Base-by-base conservation (phyloP, 2,888 invertebrate genomes). In the Stramonita haemastoma region DNA sequence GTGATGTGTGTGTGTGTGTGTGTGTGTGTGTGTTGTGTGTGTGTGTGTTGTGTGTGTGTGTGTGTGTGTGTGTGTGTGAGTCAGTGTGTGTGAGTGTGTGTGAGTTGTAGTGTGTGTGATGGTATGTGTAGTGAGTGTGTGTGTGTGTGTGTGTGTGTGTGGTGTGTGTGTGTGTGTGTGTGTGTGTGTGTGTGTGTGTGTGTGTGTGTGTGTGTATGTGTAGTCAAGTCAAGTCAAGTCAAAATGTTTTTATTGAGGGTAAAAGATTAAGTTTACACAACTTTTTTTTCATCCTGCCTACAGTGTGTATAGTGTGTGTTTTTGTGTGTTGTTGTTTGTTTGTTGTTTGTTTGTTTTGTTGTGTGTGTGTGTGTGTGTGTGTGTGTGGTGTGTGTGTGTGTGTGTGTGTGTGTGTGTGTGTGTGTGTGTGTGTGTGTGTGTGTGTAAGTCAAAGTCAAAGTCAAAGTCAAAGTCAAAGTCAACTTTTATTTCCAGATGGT, bases 181-280 rank as follows among this genome's bases (percentile, higher is more conserved):
- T 32, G 83, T 83, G 83, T 83, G 36, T 83, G 83, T 83, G 83
- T 83, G 83, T 83, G 83, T 83, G 83, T 83, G 83, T 83, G 83
- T 83, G 36, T 83, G 83, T 83, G 36, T 83, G 83, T 83, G 83
- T 36, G 83, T 83, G 46, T 36, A n/a, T n/a, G n/a, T n/a, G n/a
- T n/a, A n/a, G n/a, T n/a, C n/a, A n/a, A n/a, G n/a, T n/a, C n/a
- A n/a, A n/a, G n/a, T n/a, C n/a, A n/a, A n/a, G n/a, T n/a, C n/a
- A n/a, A n/a, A n/a, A n/a, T n/a, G n/a, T n/a, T n/a, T n/a, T n/a
- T n/a, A n/a, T n/a, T n/a, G n/a, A n/a, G n/a, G n/a, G n/a, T n/a
- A n/a, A n/a, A n/a, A n/a, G n/a, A n/a, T n/a, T n/a, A n/a, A n/a
- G n/a, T n/a, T n/a, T n/a, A n/a, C n/a, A n/a, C n/a, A n/a, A n/a